These are phyloP conservation scores for Acromyrmex charruanus DNA, from an alignment of 1,140 invertebrate species.

Conservation along the genomic window DNA sequence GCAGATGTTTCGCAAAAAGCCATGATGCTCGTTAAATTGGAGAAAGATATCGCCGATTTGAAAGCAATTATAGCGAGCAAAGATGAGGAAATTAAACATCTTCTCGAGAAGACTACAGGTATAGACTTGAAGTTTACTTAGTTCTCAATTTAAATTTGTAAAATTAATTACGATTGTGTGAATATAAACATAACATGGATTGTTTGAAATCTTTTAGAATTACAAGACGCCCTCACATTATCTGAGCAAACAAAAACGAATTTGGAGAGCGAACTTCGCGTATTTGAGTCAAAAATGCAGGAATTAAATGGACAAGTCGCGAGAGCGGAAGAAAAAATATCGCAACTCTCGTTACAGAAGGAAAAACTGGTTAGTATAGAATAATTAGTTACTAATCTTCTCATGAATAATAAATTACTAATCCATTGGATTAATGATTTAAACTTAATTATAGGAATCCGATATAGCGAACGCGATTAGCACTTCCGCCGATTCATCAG, in stretches of 20 bases:
- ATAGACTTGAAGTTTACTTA: neutral
- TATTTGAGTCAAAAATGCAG: conserved; percentile 79
- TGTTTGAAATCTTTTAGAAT: conserved; percentile 74
- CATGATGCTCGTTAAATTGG: conserved; percentile 74
- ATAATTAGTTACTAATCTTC: conserved; percentile 21
- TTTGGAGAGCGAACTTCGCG: conserved; percentile 80
- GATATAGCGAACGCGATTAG: conserved; percentile 83
- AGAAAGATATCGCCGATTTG: conserved; percentile 80
- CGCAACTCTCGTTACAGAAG: conserved; percentile 82
- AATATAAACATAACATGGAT: neutral
- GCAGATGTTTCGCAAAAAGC: conserved; percentile 77
- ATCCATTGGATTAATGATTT: conserved; percentile 9
- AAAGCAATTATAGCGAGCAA: conserved; percentile 81
- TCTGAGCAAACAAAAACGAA: conserved; percentile 83
- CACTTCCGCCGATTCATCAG: conserved; percentile 84
- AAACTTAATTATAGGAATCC: conserved; percentile 78
- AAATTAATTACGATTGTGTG: conserved; percentile 24
- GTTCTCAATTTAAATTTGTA: conserved; percentile 20
- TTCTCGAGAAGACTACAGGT: conserved; percentile 82
- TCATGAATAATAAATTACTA: neutral
- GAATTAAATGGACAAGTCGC: conserved; percentile 82
- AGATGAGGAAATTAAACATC: conserved; percentile 84
- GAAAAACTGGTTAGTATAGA: conserved; percentile 82
- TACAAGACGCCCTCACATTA: conserved; percentile 80
- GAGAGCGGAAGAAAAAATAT: conserved; percentile 83